Evolutionary conservation across 2,888 invertebrate species (phyloP).

Genomic region (Eupithecia subfuscata): DNA sequence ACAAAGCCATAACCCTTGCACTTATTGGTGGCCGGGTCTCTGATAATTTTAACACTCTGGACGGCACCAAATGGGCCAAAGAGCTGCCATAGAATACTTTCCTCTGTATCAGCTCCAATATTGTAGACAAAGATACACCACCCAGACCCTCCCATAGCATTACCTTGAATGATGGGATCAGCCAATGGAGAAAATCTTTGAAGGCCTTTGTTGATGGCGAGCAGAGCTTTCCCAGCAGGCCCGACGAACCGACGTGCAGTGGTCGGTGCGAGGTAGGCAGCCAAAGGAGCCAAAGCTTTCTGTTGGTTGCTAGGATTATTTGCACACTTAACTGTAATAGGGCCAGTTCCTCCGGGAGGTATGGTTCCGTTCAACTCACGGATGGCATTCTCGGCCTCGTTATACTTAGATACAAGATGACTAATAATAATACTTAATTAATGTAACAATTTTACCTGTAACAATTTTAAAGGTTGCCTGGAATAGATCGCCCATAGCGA

Average conservation of each 20-base stretch:
- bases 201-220: slow-evolving; percentile 94
- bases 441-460: no score
- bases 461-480: no score
- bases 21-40: slow-evolving; percentile 97
- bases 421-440: no score
- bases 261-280: slow-evolving; percentile 90
- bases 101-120: slow-evolving; percentile 95
- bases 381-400: slow-evolving; percentile 96
- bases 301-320: slow-evolving; percentile 95
- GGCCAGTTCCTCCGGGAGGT: slow-evolving; percentile 93
- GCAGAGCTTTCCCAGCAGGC: slow-evolving; percentile 92
- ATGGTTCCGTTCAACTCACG: slow-evolving; percentile 95
- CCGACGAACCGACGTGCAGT: slow-evolving; percentile 93
- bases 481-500: no score
- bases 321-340: slow-evolving; percentile 97
- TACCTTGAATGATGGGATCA: slow-evolving; percentile 92
- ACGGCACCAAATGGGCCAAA: slow-evolving; percentile 99
- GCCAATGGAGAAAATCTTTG: slow-evolving; percentile 93
- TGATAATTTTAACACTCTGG: slow-evolving; percentile 98
- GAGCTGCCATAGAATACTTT: slow-evolving; percentile 95
- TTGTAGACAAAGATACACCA: slow-evolving; percentile 98
- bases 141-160: slow-evolving; percentile 93
- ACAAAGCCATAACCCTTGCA: slow-evolving; percentile 99
- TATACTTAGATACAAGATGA: no score
- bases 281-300: slow-evolving; percentile 90